Percentiles rank a stretch among this genome's conserved stretches.
These are phyloP conservation scores for Melanotaenia parkinsoni DNA, from an alignment of 2,797 vertebrate genomes.

Conservation along the genomic window DNA sequence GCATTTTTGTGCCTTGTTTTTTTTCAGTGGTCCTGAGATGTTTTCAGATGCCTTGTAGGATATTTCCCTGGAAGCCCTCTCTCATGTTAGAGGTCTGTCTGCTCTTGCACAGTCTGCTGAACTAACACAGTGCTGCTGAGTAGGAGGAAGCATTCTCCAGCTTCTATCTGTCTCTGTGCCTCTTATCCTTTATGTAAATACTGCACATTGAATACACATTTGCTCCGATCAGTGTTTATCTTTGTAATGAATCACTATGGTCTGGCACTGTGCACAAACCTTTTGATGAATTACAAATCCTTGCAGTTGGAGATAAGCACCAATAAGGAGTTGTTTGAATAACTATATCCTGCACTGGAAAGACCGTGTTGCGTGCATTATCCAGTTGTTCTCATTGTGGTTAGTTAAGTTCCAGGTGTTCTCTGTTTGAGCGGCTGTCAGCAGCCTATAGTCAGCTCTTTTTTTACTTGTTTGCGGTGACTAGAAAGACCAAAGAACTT, in stretches of 20 bases:
- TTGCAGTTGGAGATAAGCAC: constrained; percentile 60
- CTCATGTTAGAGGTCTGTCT: constrained; percentile 45
- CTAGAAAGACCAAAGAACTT: constrained; percentile 52
- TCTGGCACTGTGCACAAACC: constrained; percentile 48
- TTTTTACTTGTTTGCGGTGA: constrained; percentile 71
- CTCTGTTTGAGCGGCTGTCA: constrained; percentile 66
- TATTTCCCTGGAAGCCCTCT: constrained; percentile 58
- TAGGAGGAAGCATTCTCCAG: constrained; percentile 57
- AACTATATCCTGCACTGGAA: constrained; percentile 37
- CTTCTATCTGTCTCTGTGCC: constrained; percentile 43
- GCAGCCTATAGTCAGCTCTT: constrained; percentile 48
- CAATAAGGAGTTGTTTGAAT: constrained; percentile 59
- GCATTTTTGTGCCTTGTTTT: not conserved
- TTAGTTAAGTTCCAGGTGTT: constrained; percentile 72
- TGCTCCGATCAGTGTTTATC: constrained; percentile 65
- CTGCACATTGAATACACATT: constrained; percentile 60
- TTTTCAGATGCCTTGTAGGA: constrained; percentile 50
- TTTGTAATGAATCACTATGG: constrained; percentile 59
- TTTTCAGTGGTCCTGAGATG: constrained; percentile 38
- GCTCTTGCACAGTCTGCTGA: constrained; percentile 63
- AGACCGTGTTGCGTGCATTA: constrained; percentile 54
- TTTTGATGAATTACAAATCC: constrained; percentile 59
- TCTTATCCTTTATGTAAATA: constrained; percentile 70
- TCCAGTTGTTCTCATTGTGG: constrained; percentile 50
- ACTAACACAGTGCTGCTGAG: constrained; percentile 62